phyloP scores from a whole-genome alignment of 64 coral and sea anemone genomes.

The Montipora sp. region DNA sequence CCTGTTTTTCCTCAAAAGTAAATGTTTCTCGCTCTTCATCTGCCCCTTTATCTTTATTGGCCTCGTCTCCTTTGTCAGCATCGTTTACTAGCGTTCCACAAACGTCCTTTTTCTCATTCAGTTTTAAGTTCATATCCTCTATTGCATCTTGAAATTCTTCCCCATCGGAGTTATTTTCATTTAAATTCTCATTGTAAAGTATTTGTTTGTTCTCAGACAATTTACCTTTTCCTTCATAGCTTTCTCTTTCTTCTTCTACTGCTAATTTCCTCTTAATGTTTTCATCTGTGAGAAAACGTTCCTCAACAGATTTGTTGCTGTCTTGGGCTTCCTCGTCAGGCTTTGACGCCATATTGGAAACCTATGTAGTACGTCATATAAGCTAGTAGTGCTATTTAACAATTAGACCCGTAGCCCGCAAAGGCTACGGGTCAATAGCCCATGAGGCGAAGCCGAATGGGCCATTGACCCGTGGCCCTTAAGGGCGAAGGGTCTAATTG shows the following conservation, averaged over 20 bases:
- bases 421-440: too few species aligned
- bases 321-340: slow-evolving; percentile 22
- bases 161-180: slow-evolving; percentile 59
- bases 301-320: slow-evolving; percentile 5
- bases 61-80: not conserved
- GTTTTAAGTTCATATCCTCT: slow-evolving; percentile 16
- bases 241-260: not conserved
- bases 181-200: slow-evolving; percentile 38
- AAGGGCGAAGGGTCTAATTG: too few species aligned
- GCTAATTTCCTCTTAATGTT: not conserved
- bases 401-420: too few species aligned
- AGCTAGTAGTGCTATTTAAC: not conserved
- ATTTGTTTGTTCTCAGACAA: slow-evolving; percentile 13
- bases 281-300: not conserved
- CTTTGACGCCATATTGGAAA: slow-evolving; percentile 88
- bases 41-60: slow-evolving; percentile 26
- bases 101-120: slow-evolving; percentile 50
- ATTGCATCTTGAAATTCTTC: slow-evolving; percentile 74
- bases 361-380: not conserved
- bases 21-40: slow-evolving; percentile 59
- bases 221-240: slow-evolving; percentile 20
- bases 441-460: too few species aligned
- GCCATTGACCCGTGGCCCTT: too few species aligned
- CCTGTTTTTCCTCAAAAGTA: slow-evolving; percentile 74
- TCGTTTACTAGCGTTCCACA: not conserved